These are phyloP conservation scores for Amblyteles armatorius DNA, from an alignment of 2,888 invertebrate species.

Conservation along the genomic window DNA sequence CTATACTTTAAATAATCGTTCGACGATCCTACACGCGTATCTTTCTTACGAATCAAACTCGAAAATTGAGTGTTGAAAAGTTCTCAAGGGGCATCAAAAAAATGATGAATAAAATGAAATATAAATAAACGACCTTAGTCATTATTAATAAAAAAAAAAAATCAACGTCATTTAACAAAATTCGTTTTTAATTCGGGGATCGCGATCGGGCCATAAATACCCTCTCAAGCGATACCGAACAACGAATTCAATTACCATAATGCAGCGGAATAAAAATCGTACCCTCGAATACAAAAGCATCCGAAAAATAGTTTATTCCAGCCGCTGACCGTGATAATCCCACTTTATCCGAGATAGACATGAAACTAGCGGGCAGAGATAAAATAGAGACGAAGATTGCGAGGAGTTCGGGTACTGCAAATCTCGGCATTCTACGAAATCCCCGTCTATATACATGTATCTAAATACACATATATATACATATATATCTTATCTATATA, in stretches of 20 bases:
- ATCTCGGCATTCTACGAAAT: background rate
- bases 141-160: too few species aligned
- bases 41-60: too few species aligned
- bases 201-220: conserved; percentile 13
- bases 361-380: background rate
- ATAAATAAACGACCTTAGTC: too few species aligned
- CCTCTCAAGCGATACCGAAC: conserved; percentile 47
- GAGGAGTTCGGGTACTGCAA: background rate
- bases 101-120: too few species aligned
- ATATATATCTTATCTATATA: background rate
- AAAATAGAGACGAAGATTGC: background rate
- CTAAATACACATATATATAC: too few species aligned
- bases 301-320: conserved; percentile 34
- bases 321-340: conserved; percentile 41
- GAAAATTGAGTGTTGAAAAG: too few species aligned
- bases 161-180: too few species aligned
- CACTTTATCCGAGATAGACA: conserved; percentile 32
- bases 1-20: too few species aligned
- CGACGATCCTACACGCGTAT: too few species aligned
- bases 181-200: background rate
- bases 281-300: conserved; percentile 19
- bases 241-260: conserved; percentile 46
- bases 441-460: background rate
- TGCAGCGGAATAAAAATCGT: conserved; percentile 13
- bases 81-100: too few species aligned